phyloP scores from a whole-genome alignment of 37 sponge, comb jelly and placozoan species.

The Halisarca cf. caerulea region DNA sequence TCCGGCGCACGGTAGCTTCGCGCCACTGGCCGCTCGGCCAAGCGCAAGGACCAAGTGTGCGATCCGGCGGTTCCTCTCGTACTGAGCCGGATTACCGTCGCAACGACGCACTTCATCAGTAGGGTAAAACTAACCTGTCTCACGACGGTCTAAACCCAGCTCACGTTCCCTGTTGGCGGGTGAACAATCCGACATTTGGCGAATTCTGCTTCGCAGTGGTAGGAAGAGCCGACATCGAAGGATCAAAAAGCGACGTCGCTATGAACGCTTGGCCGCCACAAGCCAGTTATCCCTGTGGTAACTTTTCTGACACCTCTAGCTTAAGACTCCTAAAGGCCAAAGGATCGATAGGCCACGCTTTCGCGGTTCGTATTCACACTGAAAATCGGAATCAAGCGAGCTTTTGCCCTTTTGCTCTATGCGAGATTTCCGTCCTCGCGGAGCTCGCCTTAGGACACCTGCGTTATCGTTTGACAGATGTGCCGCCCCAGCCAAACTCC shows the following conservation, averaged over 20 bases:
- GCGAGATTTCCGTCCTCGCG: slow-evolving; percentile 83
- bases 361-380: slow-evolving; percentile 90
- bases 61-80: slow-evolving; percentile 89
- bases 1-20: slow-evolving; percentile 87
- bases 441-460: slow-evolving; percentile 93
- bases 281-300: slow-evolving; percentile 96
- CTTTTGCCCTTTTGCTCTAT: slow-evolving; percentile 90
- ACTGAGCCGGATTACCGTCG: slow-evolving; percentile 85
- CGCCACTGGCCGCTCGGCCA: slow-evolving; percentile 82
- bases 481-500: slow-evolving; percentile 96
- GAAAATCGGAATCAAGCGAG: slow-evolving; percentile 91
- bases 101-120: slow-evolving; percentile 89
- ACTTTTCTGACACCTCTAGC: slow-evolving; percentile 92
- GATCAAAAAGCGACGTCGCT: slow-evolving; percentile 96
- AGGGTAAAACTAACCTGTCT: slow-evolving; percentile 94
- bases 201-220: slow-evolving; percentile 90
- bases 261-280: slow-evolving; percentile 95
- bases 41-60: slow-evolving; percentile 85
- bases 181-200: slow-evolving; percentile 87
- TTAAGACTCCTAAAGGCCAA: slow-evolving; percentile 72
- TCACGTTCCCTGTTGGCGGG: slow-evolving; percentile 91
- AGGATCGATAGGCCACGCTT: slow-evolving; percentile 92
- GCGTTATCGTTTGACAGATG: slow-evolving; percentile 94
- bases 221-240: slow-evolving; percentile 95
- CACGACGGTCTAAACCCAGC: slow-evolving; percentile 95